Evolutionary conservation across 1,140 invertebrate species (phyloP), one percentile per base, ranked within the genome.

Genomic region (Antheraea pernyi): DNA sequence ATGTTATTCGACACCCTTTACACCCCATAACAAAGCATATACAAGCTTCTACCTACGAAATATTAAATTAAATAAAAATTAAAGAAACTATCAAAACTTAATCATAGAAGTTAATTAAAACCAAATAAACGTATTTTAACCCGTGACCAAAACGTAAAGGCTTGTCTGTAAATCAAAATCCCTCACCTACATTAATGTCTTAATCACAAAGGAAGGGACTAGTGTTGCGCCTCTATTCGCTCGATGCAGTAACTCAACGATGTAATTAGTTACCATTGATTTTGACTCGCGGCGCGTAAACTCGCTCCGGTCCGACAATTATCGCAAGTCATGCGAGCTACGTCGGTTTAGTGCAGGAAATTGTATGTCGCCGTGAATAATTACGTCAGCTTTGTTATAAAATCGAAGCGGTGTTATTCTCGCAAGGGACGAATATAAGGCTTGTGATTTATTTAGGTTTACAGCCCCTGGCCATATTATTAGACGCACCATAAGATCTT

Each of bases 221-320:
- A 69, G 61, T 58, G 61, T 63, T 69, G 68, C 39, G 68, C 61
- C 16, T 18, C 18, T 46, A 7, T 69, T 18, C n/a, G 30, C 22
- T 48, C 60, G 67, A 58, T 69, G 63, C 61, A 37, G 46, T 53
- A 16, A n/a, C 16, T 53, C 46, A 13, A 53, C 46, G 11, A 53
- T 53, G 66, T 69, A 72, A 72, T 72, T 65, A 62, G 13, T 61
- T 46, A 2, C 71, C 71, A 69, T 72, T 72, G 71, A 69, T 72
- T 72, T 72, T 69, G 71, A 68, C 67, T 68, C 67, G 62, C 67
- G 67, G 69, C 53, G 67, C 71, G 67, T 69, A 37, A 72, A 72
- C 22, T 37, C 19, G 39, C 42, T 19, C 18, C 37, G 62, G 39
- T 65, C 48, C 11, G 46, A 53, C 46, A 53, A 53, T 53, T 53